phyloP scores from a whole-genome alignment of 2,888 invertebrate species.

The Calameuta pallipes region DNA sequence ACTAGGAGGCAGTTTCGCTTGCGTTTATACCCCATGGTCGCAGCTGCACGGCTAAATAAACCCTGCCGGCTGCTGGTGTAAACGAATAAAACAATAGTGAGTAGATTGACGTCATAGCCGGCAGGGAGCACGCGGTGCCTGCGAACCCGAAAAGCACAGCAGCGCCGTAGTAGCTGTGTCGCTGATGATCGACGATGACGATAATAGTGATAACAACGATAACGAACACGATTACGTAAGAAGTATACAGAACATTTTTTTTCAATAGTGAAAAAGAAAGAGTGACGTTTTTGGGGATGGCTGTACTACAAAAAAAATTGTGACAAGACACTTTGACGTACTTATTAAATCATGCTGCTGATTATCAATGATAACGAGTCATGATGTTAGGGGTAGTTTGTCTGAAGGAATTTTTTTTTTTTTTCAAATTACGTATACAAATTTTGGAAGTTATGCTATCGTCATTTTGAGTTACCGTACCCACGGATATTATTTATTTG shows the following conservation, averaged over 20 bases:
- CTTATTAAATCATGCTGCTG: not conserved
- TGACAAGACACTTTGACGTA: too few relatives aligned
- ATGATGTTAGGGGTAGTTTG: not conserved
- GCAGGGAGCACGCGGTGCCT: not conserved
- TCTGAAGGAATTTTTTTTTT: not conserved
- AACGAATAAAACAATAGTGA: constrained; percentile 38
- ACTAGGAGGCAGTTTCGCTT: constrained; percentile 7
- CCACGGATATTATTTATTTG: not conserved
- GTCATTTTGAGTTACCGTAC: not conserved
- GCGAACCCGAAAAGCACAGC: not conserved
- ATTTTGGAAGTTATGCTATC: not conserved
- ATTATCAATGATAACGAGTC: not conserved
- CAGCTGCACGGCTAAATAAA: constrained; percentile 35
- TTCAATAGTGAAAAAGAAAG: not conserved
- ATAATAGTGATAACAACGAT: not conserved
- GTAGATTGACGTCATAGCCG: constrained; percentile 14
- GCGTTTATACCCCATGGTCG: constrained; percentile 6
- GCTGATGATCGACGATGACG: not conserved
- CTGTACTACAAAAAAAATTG: not conserved
- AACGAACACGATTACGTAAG: not conserved
- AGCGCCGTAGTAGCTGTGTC: not conserved
- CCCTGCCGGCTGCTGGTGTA: constrained; percentile 17
- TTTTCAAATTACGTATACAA: not conserved
- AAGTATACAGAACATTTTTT: not conserved
- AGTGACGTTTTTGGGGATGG: not conserved